Base-by-base conservation (phyloP, 1,140 invertebrate genomes). In the Aphidius gifuensis region DNA sequence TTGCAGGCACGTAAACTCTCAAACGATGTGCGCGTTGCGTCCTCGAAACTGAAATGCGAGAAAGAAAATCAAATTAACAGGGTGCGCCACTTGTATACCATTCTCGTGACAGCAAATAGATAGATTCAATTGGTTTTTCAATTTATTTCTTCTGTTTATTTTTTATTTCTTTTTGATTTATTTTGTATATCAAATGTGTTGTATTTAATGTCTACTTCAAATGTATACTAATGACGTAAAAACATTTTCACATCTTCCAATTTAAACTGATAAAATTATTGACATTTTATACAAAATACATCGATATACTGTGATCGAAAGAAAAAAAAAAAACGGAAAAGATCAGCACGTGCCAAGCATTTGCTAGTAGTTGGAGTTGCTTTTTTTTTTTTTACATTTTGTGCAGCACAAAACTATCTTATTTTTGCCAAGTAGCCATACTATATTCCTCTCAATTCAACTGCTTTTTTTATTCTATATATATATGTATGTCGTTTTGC, bases 31-130 rank as follows among this genome's bases (percentile, higher is more conserved):
- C 53, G 39, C 53, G 38, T 55, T n/a, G n/a, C n/a, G 71, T 72
- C 72, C 72, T 71, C 68, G 50, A 68, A 68, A 67, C 64, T 66
- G 63, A 76, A 76, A 76, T 68, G 68, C 67, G 69, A 57, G 68
- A 56, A 66, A 71, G 71, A 73, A 76, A 77, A 75, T 78, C 71
- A 73, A 78, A 78, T 77, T 75, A 78, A 75, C 72, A 66, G 66
- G 62, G 23, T 32, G 67, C 64, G 47, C 61, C 62, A 62, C 61
- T 58, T 54, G 39, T 63, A 49, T 64, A 64, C 60, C 39, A 58
- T 43, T 58, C 16, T 50, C 46, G n/a, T 58, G 61, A 45, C 61
- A 62, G 47, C 54, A 47, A 42, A 58, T 55, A 39, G 61, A 62
- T 62, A 62, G 61, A 62, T 62, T 54, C 61, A 62, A 62, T 62